phyloP scores from a whole-genome alignment of 2,888 invertebrate genomes.

The Vesta saturnalis region DNA sequence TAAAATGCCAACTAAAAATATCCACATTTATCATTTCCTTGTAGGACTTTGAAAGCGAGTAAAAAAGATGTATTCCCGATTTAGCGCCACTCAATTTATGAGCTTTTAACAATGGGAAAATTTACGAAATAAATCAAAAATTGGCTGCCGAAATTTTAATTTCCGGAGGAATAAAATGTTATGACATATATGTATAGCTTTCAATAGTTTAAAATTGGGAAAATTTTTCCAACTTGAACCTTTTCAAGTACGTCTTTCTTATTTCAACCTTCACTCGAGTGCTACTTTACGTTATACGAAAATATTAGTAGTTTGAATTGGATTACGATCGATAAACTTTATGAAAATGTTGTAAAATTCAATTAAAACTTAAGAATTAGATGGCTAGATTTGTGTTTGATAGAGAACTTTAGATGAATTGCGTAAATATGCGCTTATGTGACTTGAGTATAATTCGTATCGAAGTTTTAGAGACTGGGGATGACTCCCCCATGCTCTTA shows the following conservation, averaged over 20 bases:
- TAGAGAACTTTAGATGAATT: neutral
- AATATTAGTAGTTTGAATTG: no score
- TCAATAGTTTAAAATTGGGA: slow-evolving; percentile 35
- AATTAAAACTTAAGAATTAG: no score
- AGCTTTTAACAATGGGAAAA: slow-evolving; percentile 28
- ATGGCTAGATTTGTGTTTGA: neutral
- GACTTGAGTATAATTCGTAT: slow-evolving; percentile 31
- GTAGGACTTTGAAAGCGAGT: slow-evolving; percentile 18
- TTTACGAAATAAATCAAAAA: slow-evolving; percentile 40
- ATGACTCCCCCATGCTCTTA: slow-evolving; percentile 55
- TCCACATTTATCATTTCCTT: slow-evolving; percentile 35
- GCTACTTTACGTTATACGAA: slow-evolving; percentile 16
- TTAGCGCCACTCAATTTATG: slow-evolving; percentile 31
- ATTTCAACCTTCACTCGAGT: slow-evolving; percentile 15
- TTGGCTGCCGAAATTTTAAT: slow-evolving; percentile 45
- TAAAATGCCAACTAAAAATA: slow-evolving; percentile 31
- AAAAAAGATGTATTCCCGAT: slow-evolving; percentile 15
- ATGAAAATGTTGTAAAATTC: no score
- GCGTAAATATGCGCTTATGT: slow-evolving; percentile 27
- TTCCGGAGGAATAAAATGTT: slow-evolving; percentile 45
- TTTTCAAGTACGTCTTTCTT: slow-evolving; percentile 27
- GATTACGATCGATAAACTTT: no score
- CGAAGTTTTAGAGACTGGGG: slow-evolving; percentile 38
- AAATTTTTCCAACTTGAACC: slow-evolving; percentile 27
- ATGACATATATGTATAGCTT: slow-evolving; percentile 25